Evolutionary conservation across 2,797 vertebrate genomes (phyloP), one percentile per base, ranked within the genome.

Genomic region (Oryzias dopingdopingensis): DNA sequence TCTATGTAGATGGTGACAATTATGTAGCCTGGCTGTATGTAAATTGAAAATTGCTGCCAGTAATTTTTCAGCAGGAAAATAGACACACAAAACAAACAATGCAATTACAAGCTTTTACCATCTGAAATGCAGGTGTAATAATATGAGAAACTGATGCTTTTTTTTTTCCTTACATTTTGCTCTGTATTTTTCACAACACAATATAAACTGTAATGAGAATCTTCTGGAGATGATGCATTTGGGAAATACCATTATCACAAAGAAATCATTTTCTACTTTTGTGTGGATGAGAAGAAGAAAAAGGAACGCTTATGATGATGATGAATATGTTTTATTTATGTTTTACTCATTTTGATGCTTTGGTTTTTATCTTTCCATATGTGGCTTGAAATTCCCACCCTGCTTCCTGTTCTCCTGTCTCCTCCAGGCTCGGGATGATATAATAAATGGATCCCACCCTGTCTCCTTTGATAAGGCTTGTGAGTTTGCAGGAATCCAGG

Each of bases 391-490:
- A 60, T 67, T 29, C 54, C 40, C 18, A 43, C n/a, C n/a, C 12
- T 14, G 37, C 24, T 44, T 46, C 56, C 40, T 16, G 18, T 76
- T 62, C 64, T 24, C 52, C 62, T 47, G 5, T 81, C 56, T 80
- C 72, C 81, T 75, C 75, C 77, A 99, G 97, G 96, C 97, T 55
- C 93, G 97, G 59, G 97, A 99, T 85, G 97, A 99, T 87, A 99
- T 99, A 88, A 89, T 99, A 81, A 99, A 99, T 5, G 96, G 97
- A 64, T 99, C 97, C 76, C 97, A 99, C 78, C 97, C 97, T 0
- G 97, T 99, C 54, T 99, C 96, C 86, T 99, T 98, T 62, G 97
- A 99, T 84, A 99, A 99, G 88, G 96, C 95, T 42, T 98, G 96
- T 7, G 97, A 99, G 86, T 99, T 99, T 53, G 94, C 94, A 40